Conservation (phyloP, 2,113 vertebrate genomes). For the Muntiacus muntjak region DNA sequence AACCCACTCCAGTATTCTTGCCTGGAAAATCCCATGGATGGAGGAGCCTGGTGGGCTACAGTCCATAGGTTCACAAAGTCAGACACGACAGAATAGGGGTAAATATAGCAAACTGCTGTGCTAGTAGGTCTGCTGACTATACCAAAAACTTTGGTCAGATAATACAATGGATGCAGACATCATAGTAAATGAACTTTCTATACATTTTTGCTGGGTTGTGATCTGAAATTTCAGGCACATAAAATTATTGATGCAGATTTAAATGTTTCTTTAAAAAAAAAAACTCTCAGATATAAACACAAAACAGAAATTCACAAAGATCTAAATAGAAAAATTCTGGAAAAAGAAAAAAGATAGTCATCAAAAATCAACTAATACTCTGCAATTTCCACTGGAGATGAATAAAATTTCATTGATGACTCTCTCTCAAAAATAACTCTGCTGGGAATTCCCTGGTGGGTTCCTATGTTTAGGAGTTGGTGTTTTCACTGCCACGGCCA, state of each 20-base stretch:
- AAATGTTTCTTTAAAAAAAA: not conserved
- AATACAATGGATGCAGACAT: not conserved
- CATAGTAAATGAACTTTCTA: not conserved
- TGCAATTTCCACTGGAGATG: not conserved
- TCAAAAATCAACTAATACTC: constrained; percentile 20
- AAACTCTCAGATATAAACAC: constrained; percentile 8
- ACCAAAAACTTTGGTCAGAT: not conserved
- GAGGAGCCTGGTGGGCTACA: too few relatives aligned
- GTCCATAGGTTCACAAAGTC: too few relatives aligned
- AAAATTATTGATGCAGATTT: not conserved
- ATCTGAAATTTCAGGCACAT: not conserved
- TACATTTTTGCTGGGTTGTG: not conserved
- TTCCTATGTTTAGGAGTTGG: not conserved
- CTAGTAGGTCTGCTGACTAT: not conserved
- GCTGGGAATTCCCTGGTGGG: not conserved
- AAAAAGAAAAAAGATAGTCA: not conserved
- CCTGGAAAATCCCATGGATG: too few relatives aligned
- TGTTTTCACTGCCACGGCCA: not conserved
- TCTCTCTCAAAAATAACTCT: not conserved
- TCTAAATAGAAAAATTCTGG: not conserved
- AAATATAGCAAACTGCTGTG: not conserved
- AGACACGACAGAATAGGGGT: not conserved
- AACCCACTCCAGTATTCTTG: too few relatives aligned
- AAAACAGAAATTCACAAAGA: constrained; percentile 8
- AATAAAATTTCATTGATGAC: not conserved